A percentile compares a stretch with the other conserved stretches of the same genome.
phyloP scores from a whole-genome alignment of 2,888 invertebrate genomes.

The Acrobasis consociella region DNA sequence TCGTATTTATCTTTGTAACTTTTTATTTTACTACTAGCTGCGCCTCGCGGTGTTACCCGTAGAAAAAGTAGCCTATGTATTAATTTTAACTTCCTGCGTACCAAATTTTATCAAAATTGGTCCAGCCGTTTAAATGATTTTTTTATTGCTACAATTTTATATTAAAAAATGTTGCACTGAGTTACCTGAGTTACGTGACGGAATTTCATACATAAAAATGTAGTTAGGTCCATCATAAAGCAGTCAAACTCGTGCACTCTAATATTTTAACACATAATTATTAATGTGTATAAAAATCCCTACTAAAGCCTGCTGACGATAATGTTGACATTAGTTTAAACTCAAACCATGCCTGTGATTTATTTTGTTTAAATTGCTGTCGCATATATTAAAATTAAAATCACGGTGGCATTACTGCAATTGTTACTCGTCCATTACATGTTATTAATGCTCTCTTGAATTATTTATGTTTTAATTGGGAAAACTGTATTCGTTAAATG shows the following conservation, averaged over 20 bases:
- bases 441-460: constrained; percentile 15
- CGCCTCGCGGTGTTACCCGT: too few relatives aligned
- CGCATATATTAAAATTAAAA: constrained; percentile 10
- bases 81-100: too few relatives aligned
- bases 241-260: neutral
- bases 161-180: too few relatives aligned
- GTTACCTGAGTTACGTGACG: too few relatives aligned
- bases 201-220: too few relatives aligned
- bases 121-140: too few relatives aligned
- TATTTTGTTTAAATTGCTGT: constrained; percentile 9
- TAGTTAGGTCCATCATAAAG: neutral
- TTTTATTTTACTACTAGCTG: too few relatives aligned
- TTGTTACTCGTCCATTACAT: neutral
- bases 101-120: too few relatives aligned
- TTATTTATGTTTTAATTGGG: constrained; percentile 16
- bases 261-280: constrained; percentile 7
- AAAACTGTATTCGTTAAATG: constrained; percentile 3
- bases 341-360: constrained; percentile 5
- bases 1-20: too few relatives aligned
- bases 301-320: neutral
- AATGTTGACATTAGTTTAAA: constrained; percentile 13
- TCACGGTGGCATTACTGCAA: constrained; percentile 13
- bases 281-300: constrained; percentile 5
- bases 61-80: too few relatives aligned
- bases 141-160: too few relatives aligned